Base-by-base conservation (phyloP, 2,797 vertebrate genomes). In the Periophthalmus magnuspinnatus region DNA sequence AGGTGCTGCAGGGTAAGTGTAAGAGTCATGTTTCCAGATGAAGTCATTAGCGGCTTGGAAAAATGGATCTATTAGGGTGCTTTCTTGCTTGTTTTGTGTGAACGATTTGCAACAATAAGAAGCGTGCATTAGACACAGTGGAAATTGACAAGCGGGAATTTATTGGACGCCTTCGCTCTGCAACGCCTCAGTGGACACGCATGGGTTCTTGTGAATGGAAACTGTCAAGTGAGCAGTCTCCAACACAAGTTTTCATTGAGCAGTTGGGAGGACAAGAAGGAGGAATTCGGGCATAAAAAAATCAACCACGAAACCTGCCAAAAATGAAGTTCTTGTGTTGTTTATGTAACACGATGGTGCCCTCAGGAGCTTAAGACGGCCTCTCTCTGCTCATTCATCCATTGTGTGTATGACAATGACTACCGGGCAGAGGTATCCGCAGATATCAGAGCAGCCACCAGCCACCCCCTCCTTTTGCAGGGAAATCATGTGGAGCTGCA, bases 361-460 rank as follows among this genome's bases (percentile, higher is more conserved):
- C 47, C 67, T 55, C 56, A 1, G 48, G 62, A 69, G 62, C 74
- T 62, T 19, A 3, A 41, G 21, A 19, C 0, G 0, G 22, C 64
- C 58, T 19, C 48, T 68, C 70, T 57, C 38, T 13, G 10, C 38
- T 13, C 10, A 41, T 71, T 81, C 76, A 76, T 71, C 65, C 48
- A 69, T 81, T 83, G 75, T 81, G 68, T 76, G 66, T 67, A 55
- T 70, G 61, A 81, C 80, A 76, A 77, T 66, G 54, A 67, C 71
- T 38, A 24, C 52, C 45, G 10, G 76, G 66, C 68, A 77, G 73
- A 71, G 66, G 67, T 80, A 41, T 41, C 38, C 11, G 13, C 38
- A 41, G 38, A 41, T 41, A 41, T 41, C 38, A 41, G 11, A 41
- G 68, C 78, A 66, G 70, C 67, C 60, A 67, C 36, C 36, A 38